phyloP scores from a whole-genome alignment of 2,797 vertebrate species.

The Phataginus tricuspis region DNA sequence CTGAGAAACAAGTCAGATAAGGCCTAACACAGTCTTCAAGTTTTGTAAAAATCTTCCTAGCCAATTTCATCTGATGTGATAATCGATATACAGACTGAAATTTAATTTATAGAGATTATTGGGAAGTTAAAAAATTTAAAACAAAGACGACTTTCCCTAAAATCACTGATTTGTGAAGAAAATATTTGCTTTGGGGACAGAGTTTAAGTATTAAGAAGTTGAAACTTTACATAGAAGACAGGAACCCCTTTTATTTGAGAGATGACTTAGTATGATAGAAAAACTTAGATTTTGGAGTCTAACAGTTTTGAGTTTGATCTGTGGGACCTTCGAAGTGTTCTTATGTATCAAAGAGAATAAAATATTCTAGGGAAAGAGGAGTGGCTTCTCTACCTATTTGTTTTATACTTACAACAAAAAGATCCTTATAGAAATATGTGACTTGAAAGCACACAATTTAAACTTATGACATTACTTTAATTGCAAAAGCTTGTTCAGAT shows the following conservation, averaged over 20 bases:
- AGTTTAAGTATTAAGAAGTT: background rate
- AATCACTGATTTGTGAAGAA: background rate
- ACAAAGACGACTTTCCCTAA: background rate
- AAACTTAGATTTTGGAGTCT: conserved; percentile 12
- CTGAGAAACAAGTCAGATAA: background rate
- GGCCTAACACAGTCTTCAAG: background rate
- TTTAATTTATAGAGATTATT: conserved; percentile 22
- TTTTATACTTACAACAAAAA: background rate
- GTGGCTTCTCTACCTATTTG: background rate
- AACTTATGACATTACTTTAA: background rate
- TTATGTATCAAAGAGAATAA: conserved; percentile 3
- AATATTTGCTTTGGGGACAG: background rate
- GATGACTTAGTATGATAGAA: background rate
- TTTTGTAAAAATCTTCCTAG: background rate
- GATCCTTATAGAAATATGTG: background rate
- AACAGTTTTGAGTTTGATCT: background rate
- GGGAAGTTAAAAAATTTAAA: background rate
- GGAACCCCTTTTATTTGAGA: background rate
- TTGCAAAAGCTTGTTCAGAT: background rate
- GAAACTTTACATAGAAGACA: background rate
- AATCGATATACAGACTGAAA: background rate
- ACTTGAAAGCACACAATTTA: background rate
- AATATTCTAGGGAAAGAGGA: background rate
- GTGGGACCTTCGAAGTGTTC: background rate
- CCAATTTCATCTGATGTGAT: background rate